These are phyloP conservation scores for Gandaritis pyraliata DNA, from an alignment of 2,888 invertebrate species.

Conservation along the genomic window DNA sequence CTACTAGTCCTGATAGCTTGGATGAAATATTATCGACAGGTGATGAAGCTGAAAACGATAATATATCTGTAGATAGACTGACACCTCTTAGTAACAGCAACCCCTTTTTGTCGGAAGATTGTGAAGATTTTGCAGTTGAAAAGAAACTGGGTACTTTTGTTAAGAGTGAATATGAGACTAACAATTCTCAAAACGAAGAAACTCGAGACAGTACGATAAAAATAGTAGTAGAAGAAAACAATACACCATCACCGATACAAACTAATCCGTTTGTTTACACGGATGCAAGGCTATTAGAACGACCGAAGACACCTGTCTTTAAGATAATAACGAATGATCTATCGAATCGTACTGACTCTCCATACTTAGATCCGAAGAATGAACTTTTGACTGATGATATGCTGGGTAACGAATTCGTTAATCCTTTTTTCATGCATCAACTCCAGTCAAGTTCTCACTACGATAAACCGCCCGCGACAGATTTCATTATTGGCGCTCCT, in stretches of 20 bases:
- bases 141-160: slow-evolving; percentile 67
- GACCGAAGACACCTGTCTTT: slow-evolving; percentile 75
- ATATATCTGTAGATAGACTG: slow-evolving; percentile 50
- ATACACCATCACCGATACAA: slow-evolving; percentile 46
- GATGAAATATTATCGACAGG: slow-evolving; percentile 51
- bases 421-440: slow-evolving; percentile 70
- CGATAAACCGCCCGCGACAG: slow-evolving; percentile 59
- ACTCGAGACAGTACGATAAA: slow-evolving; percentile 57
- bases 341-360: slow-evolving; percentile 56
- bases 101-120: slow-evolving; percentile 64
- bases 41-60: slow-evolving; percentile 54
- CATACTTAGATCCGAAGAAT: slow-evolving; percentile 56
- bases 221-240: slow-evolving; percentile 60
- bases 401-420: slow-evolving; percentile 65
- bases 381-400: slow-evolving; percentile 52
- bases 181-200: slow-evolving; percentile 72
- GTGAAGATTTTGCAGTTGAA: slow-evolving; percentile 58
- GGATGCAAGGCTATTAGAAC: slow-evolving; percentile 52
- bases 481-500: slow-evolving; percentile 82
- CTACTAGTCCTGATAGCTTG: slow-evolving; percentile 50
- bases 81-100: slow-evolving; percentile 60
- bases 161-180: slow-evolving; percentile 70
- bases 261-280: slow-evolving; percentile 62
- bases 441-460: slow-evolving; percentile 49
- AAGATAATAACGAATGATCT: slow-evolving; percentile 70